Evolutionary conservation across 2,113 vertebrate species (phyloP).

Genomic region (Coregonus clupeaformis): DNA sequence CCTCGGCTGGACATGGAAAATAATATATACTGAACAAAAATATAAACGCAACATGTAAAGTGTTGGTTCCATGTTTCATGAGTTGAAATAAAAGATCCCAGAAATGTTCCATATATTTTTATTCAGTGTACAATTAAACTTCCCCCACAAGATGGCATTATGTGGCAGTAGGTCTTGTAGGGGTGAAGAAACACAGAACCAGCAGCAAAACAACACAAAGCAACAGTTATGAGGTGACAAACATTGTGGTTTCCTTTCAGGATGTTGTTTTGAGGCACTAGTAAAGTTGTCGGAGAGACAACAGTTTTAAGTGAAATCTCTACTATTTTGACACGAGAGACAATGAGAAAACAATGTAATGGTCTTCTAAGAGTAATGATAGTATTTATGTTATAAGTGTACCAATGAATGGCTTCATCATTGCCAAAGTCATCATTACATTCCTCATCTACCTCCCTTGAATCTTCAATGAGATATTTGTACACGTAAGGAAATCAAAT

Average conservation of each 20-base stretch:
- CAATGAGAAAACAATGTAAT: not conserved
- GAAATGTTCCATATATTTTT: no score
- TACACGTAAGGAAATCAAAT: not conserved
- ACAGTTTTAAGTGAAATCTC: no score
- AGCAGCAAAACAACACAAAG: not conserved
- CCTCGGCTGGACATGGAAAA: conserved; percentile 31
- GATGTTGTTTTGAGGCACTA: conserved; percentile 17
- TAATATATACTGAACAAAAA: conserved; percentile 6
- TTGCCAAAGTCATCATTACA: conserved; percentile 24
- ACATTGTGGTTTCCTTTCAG: not conserved
- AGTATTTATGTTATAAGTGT: not conserved
- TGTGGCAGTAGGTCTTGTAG: not conserved
- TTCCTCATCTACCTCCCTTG: conserved; percentile 10
- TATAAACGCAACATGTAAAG: no score
- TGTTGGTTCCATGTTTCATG: no score
- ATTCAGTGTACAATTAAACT: conserved; percentile 23
- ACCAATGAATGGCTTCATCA: conserved; percentile 51
- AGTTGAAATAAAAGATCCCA: no score
- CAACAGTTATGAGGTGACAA: not conserved
- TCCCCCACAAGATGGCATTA: conserved; percentile 3
- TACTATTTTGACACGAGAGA: no score
- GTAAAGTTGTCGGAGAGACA: conserved; percentile 19
- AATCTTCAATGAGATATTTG: not conserved
- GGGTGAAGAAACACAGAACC: not conserved
- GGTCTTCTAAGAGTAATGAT: not conserved